These are phyloP conservation scores for Sterrhoptilus dennistouni DNA, from an alignment of 2,113 vertebrate genomes.

Conservation along the genomic window DNA sequence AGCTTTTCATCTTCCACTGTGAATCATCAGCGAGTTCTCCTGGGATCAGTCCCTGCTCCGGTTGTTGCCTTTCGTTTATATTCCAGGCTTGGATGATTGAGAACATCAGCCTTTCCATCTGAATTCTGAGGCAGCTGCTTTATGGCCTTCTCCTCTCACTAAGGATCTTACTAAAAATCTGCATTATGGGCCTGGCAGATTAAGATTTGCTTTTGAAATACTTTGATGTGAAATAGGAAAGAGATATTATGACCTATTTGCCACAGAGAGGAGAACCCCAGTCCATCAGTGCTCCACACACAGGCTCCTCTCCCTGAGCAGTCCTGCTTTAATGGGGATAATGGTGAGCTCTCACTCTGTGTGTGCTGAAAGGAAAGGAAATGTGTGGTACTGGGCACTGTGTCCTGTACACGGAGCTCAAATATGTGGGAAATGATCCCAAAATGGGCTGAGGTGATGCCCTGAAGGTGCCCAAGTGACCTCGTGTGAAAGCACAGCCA, in stretches of 20 bases:
- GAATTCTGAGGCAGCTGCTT: constrained; percentile 26
- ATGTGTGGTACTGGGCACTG: not conserved
- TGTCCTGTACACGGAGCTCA: not conserved
- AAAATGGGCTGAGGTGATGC: not conserved
- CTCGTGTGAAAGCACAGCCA: not conserved
- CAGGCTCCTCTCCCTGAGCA: not conserved
- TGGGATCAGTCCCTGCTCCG: constrained; percentile 37
- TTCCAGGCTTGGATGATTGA: constrained; percentile 37
- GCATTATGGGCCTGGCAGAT: not conserved
- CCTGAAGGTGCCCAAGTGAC: not conserved
- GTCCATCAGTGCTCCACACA: not conserved
- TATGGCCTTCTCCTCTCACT: not conserved
- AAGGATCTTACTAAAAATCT: constrained; percentile 8
- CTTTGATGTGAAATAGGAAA: not conserved
- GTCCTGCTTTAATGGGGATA: rapidly evolving
- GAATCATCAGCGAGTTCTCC: constrained; percentile 2
- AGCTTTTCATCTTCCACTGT: constrained; percentile 49
- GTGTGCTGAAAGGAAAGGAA: not conserved
- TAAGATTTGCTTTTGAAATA: not conserved
- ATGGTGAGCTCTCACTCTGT: not conserved
- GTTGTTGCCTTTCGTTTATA: constrained; percentile 37
- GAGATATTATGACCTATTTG: not conserved
- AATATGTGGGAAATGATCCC: not conserved
- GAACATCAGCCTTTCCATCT: not conserved
- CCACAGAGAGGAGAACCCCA: not conserved